Evolutionary conservation across 2,888 invertebrate genomes (phyloP).

Genomic region (Apocheima hispidaria): DNA sequence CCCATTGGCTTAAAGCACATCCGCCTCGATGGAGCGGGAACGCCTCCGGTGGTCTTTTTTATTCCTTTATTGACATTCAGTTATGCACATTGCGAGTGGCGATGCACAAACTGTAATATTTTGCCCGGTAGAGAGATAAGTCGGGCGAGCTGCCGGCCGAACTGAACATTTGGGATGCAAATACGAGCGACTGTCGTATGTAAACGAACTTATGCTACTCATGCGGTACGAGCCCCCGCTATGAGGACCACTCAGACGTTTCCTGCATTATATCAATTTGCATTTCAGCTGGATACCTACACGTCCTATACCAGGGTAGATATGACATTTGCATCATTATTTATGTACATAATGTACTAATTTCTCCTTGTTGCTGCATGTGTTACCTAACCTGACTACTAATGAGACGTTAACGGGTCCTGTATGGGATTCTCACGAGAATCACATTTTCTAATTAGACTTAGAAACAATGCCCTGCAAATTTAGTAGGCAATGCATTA

Average conservation of each 20-base stretch:
- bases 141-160: constrained; percentile 72
- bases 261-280: constrained; percentile 86
- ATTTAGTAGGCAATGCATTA: not conserved
- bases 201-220: constrained; percentile 85
- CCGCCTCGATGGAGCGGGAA: constrained; percentile 81
- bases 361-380: constrained; percentile 38
- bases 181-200: constrained; percentile 83
- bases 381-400: constrained; percentile 45
- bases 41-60: constrained; percentile 84
- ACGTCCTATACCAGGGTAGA: constrained; percentile 47
- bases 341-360: constrained; percentile 45
- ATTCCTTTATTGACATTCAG: constrained; percentile 85
- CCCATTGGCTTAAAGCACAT: constrained; percentile 83
- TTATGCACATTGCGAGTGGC: constrained; percentile 83
- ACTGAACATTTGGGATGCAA: constrained; percentile 85
- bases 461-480: constrained; percentile 3
- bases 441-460: constrained; percentile 40
- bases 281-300: constrained; percentile 73
- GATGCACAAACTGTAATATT: constrained; percentile 85
- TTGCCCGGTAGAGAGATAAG: constrained; percentile 79
- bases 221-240: constrained; percentile 81
- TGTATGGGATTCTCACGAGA: constrained; percentile 41
- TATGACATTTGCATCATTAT: constrained; percentile 51
- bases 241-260: constrained; percentile 86
- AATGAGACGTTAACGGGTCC: constrained; percentile 42